Evolutionary conservation across 2,888 invertebrate species (phyloP).

Genomic region (Eudasyphora cyanicolor): DNA sequence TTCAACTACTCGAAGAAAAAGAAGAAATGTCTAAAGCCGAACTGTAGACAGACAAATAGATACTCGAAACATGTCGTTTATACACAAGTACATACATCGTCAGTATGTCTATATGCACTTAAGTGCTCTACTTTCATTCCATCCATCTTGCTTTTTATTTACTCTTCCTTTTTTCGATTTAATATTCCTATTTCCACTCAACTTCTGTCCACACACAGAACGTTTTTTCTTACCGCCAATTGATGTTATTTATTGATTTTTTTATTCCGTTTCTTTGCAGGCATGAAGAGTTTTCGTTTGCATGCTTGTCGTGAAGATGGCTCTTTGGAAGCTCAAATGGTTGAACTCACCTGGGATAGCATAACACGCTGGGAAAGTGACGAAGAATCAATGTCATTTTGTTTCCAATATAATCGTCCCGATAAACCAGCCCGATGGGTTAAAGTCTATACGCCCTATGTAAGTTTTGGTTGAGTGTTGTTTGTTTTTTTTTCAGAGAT

Average conservation of each 20-base stretch:
- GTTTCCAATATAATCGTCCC: slow-evolving; percentile 90
- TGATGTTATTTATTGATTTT: not conserved
- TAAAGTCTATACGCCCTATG: slow-evolving; percentile 93
- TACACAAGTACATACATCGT: too few relatives aligned
- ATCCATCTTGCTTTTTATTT: not conserved
- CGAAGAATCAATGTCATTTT: slow-evolving; percentile 95
- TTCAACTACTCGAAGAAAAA: too few relatives aligned
- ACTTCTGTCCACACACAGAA: not conserved
- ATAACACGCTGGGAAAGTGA: slow-evolving; percentile 93
- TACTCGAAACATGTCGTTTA: too few relatives aligned
- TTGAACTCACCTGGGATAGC: slow-evolving; percentile 91
- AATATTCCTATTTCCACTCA: not conserved
- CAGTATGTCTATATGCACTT: too few relatives aligned
- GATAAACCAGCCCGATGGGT: slow-evolving; percentile 91
- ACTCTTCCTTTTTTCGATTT: not conserved
- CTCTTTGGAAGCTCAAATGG: slow-evolving; percentile 87
- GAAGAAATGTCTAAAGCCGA: not conserved
- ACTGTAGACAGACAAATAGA: not conserved
- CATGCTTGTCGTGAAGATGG: slow-evolving; percentile 93
- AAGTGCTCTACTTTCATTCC: not conserved
- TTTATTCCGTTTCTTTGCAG: slow-evolving; percentile 78
- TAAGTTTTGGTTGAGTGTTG: too few relatives aligned
- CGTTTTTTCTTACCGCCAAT: not conserved
- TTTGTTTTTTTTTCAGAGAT: too few relatives aligned
- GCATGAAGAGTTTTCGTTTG: slow-evolving; percentile 86